Base-by-base conservation (phyloP, 2,797 vertebrate genomes). In the Siniperca scherzeri region DNA sequence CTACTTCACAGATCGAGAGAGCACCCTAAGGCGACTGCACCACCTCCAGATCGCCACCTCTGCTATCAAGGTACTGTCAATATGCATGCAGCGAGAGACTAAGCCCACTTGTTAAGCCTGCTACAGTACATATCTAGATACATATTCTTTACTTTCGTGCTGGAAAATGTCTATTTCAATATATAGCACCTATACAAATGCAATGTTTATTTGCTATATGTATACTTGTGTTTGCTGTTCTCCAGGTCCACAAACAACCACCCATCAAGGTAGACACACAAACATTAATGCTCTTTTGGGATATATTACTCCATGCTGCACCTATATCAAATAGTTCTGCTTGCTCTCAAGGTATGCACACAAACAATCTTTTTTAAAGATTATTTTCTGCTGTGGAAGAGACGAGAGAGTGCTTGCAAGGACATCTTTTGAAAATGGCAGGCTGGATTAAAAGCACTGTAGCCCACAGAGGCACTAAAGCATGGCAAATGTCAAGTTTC, bases 1-100 rank as follows among this genome's bases (percentile, higher is more conserved):
- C 61, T 99, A 99, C 94, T 99, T 99, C 95, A 99, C 99, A 0
- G 98, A 99, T 93, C 90, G 98, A 64, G 98, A 99, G 88, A 99
- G 97, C 94, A 99, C 98, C 0, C 93, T 99, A 14, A 95, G 98
- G 64, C 94, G 98, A 70, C 97, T 99, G 40, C 98, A 99, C 92
- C 98, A 99, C 91, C 95, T 96, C 55, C 96, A 96, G 94, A 96
- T 96, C 5, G 96, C 96, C 87, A 96, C 96, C 60, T 94, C 96
- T 62, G 95, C 96, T 55, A 96, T 96, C 57, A 96, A 96, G 96
- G 96, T 96, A 95, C 73, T 7, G 66, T 65, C 57, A 33, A 42
- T 70, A 70, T 33, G 52, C 52, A 72, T 52, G 3, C 46, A 74
- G 42, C 4, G 0, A 50, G 36, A 21, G 33, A 74, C 38, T 46